Evolutionary conservation across 2,888 invertebrate genomes (phyloP).

Genomic region (Tromatobia lineatoria): DNA sequence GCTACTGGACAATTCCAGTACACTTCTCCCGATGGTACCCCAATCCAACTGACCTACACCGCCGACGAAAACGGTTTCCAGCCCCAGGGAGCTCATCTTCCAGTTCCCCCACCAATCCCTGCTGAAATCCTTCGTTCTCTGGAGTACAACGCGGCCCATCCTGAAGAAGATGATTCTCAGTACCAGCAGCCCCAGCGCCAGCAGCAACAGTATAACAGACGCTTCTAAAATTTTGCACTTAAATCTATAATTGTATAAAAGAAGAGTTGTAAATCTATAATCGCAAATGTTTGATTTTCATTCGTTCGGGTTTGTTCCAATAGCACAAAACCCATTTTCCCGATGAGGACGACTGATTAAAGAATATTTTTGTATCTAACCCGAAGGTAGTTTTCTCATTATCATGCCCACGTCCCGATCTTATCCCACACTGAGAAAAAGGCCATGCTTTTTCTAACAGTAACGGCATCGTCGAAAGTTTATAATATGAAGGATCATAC

Average conservation of each 20-base stretch:
- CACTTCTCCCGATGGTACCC: conserved; percentile 63
- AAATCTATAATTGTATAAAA: neutral
- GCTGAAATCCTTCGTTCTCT: conserved; percentile 67
- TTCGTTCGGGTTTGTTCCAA: neutral
- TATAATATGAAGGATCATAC: too few relatives aligned
- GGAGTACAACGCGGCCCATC: conserved; percentile 65
- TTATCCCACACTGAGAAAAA: too few relatives aligned
- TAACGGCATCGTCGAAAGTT: too few relatives aligned
- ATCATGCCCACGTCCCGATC: neutral
- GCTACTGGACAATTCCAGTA: conserved; percentile 65
- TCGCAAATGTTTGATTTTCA: conserved; percentile 14
- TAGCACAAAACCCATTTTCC: neutral
- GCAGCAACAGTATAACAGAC: conserved; percentile 35
- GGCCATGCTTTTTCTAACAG: too few relatives aligned
- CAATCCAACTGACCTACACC: conserved; percentile 51
- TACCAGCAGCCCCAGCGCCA: neutral
- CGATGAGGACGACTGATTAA: conserved; percentile 42
- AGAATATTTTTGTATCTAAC: conserved; percentile 50
- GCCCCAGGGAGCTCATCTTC: conserved; percentile 70
- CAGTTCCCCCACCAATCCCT: conserved; percentile 67
- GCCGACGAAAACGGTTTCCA: conserved; percentile 72
- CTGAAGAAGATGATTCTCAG: conserved; percentile 49
- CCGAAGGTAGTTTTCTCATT: neutral
- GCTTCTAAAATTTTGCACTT: conserved; percentile 15
- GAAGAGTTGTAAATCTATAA: neutral